Base-by-base conservation (phyloP, 2,113 vertebrate genomes). In the Budorcas taxicolor region DNA sequence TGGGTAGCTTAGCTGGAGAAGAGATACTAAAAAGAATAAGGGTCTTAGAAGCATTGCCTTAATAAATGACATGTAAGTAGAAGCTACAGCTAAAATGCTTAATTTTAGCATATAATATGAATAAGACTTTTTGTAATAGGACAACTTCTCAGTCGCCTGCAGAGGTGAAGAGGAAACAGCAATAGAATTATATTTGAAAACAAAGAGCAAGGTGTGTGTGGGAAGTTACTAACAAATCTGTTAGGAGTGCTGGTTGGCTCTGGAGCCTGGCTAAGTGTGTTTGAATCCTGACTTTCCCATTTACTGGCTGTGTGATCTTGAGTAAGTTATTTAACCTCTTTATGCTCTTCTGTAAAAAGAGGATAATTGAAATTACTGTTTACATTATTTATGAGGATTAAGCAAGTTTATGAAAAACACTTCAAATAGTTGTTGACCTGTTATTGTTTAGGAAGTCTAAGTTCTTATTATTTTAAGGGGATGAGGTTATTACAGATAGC, bases 1-100 rank as follows among this genome's bases (percentile, higher is more conserved):
- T 91, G 90, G 60, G 19, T 82, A 27, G 57, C 40, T 92, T 86
- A 71, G 55, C 40, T 85, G 55, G 53, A 94, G 74, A 96, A 90
- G 89, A 95, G 16, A 50, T 36, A 60, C 47, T 55, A 58, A 80
- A 36, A 89, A 57, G 62, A 92, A 36, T 5, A 90, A 27, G 27
- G 36, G 25, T 90, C 86, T 71, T 55, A n/a, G n/a, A 90, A 13
- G 15, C 15, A 57, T 87, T 87, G 47, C 64, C 74, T 85, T 82
- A 60, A 47, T 90, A 84, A 64, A 6, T n/a, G 19, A 55, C 76
- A 86, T 23, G 47, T 14, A 36, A 74, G 31, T 85, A 58, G 90
- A 92, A 74, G 23, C 74, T 58, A 5, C 10, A 76, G 29, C 33
- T n/a, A 19, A 45, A 84, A 45, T 27, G 67, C 17, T 71, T 87